Base-by-base conservation (phyloP, 2,888 invertebrate species). In the Macropis europaea region DNA sequence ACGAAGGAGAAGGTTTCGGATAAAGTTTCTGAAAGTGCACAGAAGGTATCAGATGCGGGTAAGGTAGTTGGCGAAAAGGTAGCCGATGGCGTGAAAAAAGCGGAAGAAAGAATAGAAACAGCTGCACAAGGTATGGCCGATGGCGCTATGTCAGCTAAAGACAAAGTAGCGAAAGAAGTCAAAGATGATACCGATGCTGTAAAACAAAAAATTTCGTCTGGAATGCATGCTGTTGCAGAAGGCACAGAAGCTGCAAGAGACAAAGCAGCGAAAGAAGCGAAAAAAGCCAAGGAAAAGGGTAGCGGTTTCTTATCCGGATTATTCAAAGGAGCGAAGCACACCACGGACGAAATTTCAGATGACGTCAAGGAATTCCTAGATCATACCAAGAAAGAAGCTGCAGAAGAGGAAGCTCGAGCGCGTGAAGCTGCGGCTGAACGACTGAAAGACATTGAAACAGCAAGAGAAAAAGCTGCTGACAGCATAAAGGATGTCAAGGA, bases 231-330 rank as follows among this genome's bases (percentile, higher is more conserved):
- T 0, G 56, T 61, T 7, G 63, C 52, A 2, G 72, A 84, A 90
- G 90, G 76, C 0, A 80, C 84, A 0, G 79, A 83, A 50, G 79
- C 62, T 15, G 42, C 17, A 28, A 80, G 43, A 67, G 86, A 62
- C 6, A 77, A 83, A 42, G 91, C 38, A 90, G 91, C 86, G 1
- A 92, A 92, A 80, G 91, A 90, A 82, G 91, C 91, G 90, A 91
- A 91, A 32, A 90, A 92, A 3, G 81, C 92, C 0, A 92, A 91
- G 87, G 92, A 92, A 0, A 68, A 1, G 90, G 2, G 56, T 11
- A 43, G 62, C 90, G 73, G 70, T 13, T 53, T 78, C 28, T 19
- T 79, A 0, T 69, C 76, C 5, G 80, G 62, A 0, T 34, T 69
- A 1, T 43, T 76, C n/a, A 73, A 69, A 0, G 53, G 63, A 17